Base-by-base conservation (phyloP, 2,113 vertebrate species). In the Zapus hudsonius region DNA sequence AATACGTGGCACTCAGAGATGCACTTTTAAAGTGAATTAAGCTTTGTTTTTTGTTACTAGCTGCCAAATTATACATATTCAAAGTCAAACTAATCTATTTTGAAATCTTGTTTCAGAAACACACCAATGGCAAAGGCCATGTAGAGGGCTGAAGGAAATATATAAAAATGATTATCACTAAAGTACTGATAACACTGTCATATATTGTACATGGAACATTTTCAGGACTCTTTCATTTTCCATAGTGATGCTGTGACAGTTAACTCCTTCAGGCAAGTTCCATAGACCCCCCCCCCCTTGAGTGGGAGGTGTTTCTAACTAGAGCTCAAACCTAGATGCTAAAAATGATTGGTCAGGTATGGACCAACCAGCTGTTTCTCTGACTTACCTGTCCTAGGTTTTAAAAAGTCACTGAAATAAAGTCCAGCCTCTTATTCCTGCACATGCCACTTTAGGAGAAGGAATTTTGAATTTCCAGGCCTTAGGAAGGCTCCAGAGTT, bases 51-150 rank as follows among this genome's bases (percentile, higher is more conserved):
- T 88, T 73, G 15, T 78, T 79, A 92, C 86, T 52, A 94, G 66
- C 61, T 52, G 23, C 19, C 89, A 69, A 94, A 89, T 92, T 87
- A 95, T 74, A 91, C n/a, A 82, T 17, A 86, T 52, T 55, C 20
- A 36, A 90, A 94, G 78, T 86, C 42, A 55, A 88, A 78, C 90
- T 90, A 27, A 52, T 79, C 42, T 89, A 22, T 38, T 92, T 92
- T 90, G 9, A 93, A 95, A 92, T 82, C 33, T 79, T 47, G 81
- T 82, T 84, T 57, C 0, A 5, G 38, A 82, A 70, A 84, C 91
- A 59, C 9, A 64, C 0, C 42, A 87, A 11, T 89, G 31, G 6
- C 40, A 78, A 82, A 82, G 40, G 64, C 86, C 42, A 52, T 42
- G 42, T n/a, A 76, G 52, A 25, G 66, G 73, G 59, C 33, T 81